Evolutionary conservation across 1,140 invertebrate species (phyloP).

Genomic region (Cotesia typhae): DNA sequence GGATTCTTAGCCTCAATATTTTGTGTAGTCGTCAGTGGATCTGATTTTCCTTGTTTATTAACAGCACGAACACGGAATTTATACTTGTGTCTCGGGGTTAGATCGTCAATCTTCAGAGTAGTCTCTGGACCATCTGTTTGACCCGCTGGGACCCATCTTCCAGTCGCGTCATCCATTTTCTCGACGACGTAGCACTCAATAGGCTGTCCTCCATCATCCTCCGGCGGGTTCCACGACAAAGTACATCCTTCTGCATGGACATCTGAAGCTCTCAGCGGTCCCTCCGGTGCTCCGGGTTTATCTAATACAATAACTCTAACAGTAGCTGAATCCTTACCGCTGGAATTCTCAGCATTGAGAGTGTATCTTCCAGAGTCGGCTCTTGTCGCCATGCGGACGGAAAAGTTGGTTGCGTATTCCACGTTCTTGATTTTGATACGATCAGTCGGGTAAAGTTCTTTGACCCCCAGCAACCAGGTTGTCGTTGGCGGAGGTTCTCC

Average conservation of each 20-base stretch:
- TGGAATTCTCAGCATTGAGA: constrained; percentile 90
- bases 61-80: constrained; percentile 95
- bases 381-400: constrained; percentile 84
- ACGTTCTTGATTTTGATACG: constrained; percentile 79
- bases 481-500: constrained; percentile 91
- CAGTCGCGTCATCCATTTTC: constrained; percentile 92
- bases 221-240: constrained; percentile 88
- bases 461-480: constrained; percentile 82
- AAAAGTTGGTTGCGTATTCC: constrained; percentile 92
- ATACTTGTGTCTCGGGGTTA: constrained; percentile 92
- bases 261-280: constrained; percentile 87
- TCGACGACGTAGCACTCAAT: constrained; percentile 93
- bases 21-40: constrained; percentile 88
- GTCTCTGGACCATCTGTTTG: constrained; percentile 86
- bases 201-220: constrained; percentile 89
- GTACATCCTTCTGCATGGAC: constrained; percentile 87
- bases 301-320: constrained; percentile 93
- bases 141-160: constrained; percentile 91
- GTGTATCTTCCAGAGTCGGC: constrained; percentile 91
- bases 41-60: constrained; percentile 95
- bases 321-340: constrained; percentile 90
- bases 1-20: constrained; percentile 98
- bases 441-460: constrained; percentile 76
- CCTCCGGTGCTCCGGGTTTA: constrained; percentile 88
- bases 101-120: constrained; percentile 75